Percentiles rank a stretch among this genome's conserved stretches.
Evolutionary conservation across 2,113 vertebrate species (phyloP).

Genomic region (Pseudopodoces humilis): DNA sequence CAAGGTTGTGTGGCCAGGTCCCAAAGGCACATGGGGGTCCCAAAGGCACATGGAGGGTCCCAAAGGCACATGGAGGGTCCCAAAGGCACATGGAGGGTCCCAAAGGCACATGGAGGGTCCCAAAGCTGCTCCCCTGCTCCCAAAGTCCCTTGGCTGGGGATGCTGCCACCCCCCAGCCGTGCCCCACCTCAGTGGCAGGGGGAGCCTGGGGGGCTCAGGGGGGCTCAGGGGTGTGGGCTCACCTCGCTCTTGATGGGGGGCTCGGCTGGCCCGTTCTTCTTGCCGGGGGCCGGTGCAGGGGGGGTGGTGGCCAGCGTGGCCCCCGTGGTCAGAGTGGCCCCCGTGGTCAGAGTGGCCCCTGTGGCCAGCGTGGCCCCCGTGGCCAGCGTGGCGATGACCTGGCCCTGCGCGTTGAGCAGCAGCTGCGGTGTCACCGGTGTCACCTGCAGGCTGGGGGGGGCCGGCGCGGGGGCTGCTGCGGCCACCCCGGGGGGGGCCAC

Average conservation of each 20-base stretch:
- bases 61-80: too few species aligned
- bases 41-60: neutral
- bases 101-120: too few species aligned
- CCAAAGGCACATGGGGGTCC: neutral
- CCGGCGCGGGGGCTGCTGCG: conserved; percentile 60
- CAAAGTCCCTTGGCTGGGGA: neutral
- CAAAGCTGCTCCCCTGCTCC: neutral
- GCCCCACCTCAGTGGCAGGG: conserved; percentile 1
- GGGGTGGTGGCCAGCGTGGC: neutral
- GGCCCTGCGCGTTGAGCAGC: conserved; percentile 91
- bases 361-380: neutral
- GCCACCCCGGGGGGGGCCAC: conserved; percentile 82
- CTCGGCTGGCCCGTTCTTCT: conserved; percentile 68
- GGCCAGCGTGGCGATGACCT: conserved; percentile 90
- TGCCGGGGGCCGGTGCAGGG: conserved; percentile 73
- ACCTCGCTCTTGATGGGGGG: neutral
- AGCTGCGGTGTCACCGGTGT: conserved; percentile 91
- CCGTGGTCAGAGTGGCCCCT: neutral
- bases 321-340: neutral
- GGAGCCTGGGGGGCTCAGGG: conserved; percentile 53
- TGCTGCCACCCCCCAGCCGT: neutral
- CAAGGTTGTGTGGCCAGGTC: neutral
- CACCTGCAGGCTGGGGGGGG: conserved; percentile 84
- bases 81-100: neutral
- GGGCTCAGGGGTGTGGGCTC: neutral